Base-by-base conservation (phyloP, 2,797 vertebrate species). In the Coluber constrictor region DNA sequence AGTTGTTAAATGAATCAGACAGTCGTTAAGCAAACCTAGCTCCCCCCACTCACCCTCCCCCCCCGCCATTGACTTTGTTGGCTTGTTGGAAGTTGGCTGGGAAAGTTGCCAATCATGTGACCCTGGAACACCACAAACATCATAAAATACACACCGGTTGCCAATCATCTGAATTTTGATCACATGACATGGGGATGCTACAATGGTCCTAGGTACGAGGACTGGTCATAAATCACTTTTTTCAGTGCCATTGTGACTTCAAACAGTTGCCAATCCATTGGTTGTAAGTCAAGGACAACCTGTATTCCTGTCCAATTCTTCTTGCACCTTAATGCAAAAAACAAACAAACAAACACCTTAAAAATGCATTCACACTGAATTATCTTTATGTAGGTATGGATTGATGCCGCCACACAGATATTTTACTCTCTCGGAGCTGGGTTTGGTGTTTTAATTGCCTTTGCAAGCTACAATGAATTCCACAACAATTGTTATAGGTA, bases 401-500 rank as follows among this genome's bases (percentile, higher is more conserved):
- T 99, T 92, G 99, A 99, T 95, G 99, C 99, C 91, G 99, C 99
- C 89, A 99, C 99, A 20, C 99, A 99, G 97, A 99, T 99, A 96
- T 99, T 99, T 96, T 99, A 99, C 96, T 99, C 99, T 16, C 96
- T 99, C 90, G 99, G 99, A 93, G 99, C 99, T 15, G 99, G 99
- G 51, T 99, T 99, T 95, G 99, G 99, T 1, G 99, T 99, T 94
- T 97, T 99, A 94, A 99, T 99, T 95, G 99, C 99, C 4, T 99
- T 99, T 97, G 98, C 99, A 96, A 99, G 99, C 97, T 99, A 99
- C 96, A 99, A 99, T 97, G 99, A 99, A 96, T 99, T 99, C 96
- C 98, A 99, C 97, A 99, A 99, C 97, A 99, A 99, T 96, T 99
- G 99, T 95, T 99, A 99, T 98, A 99, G 99, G 99, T 99, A 98